These are phyloP conservation scores for Pseudomyrmex dendroicus DNA, from an alignment of 1,140 invertebrate genomes.

Conservation along the genomic window DNA sequence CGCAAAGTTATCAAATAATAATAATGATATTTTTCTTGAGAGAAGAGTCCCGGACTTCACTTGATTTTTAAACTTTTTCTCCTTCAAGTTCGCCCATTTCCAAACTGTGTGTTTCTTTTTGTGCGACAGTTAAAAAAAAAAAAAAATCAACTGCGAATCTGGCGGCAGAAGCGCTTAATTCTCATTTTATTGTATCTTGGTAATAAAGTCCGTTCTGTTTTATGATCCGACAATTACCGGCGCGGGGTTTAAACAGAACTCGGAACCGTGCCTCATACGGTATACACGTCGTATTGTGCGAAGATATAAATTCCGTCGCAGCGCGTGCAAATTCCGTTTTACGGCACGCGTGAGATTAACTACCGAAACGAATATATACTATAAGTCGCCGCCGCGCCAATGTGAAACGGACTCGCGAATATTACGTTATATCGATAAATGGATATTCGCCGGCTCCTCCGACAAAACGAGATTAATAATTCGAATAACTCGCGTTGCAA, in stretches of 20 bases:
- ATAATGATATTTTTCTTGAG: neutral
- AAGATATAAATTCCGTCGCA: constrained; percentile 50
- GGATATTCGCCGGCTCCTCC: constrained; percentile 11
- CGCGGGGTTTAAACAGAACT: constrained; percentile 31
- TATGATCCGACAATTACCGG: constrained; percentile 42
- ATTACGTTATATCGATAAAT: constrained; percentile 40
- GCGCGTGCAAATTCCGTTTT: constrained; percentile 60
- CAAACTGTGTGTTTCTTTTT: neutral
- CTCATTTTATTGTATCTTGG: constrained; percentile 10
- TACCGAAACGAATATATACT: constrained; percentile 33
- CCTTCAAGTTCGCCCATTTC: neutral
- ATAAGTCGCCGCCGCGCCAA: constrained; percentile 24
- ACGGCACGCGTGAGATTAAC: constrained; percentile 58
- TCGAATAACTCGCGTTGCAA: constrained; percentile 34
- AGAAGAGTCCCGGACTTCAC: no score
- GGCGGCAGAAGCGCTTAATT: constrained; percentile 5
- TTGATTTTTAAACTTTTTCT: neutral
- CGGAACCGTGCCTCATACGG: constrained; percentile 31
- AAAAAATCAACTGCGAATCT: constrained; percentile 10
- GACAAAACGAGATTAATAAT: constrained; percentile 51
- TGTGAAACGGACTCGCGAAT: constrained; percentile 38
- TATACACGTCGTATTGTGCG: constrained; percentile 31
- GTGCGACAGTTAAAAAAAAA: neutral
- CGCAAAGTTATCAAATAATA: constrained; percentile 26
- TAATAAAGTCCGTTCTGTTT: constrained; percentile 38